Conservation (phyloP, 2,113 vertebrate genomes). For the Perca fluviatilis region DNA sequence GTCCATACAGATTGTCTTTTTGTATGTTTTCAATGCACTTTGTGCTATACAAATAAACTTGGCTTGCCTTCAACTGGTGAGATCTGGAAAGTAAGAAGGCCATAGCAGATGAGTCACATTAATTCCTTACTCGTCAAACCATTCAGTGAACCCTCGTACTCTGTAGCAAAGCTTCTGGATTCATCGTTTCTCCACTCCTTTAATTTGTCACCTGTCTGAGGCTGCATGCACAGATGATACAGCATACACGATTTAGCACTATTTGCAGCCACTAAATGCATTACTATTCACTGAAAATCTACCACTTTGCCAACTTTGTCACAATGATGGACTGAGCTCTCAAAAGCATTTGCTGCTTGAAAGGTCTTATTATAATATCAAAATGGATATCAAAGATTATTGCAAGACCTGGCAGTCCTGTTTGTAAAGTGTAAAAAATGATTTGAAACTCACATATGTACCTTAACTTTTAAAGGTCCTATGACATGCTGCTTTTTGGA, state of each 20-base stretch:
- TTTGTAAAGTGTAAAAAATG: background rate
- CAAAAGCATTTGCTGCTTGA: background rate
- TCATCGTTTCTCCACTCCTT: background rate
- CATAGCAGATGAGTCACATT: background rate
- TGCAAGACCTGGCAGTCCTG: background rate
- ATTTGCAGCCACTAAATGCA: background rate
- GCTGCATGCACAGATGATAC: background rate
- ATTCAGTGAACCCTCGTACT: background rate
- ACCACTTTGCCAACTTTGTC: no score
- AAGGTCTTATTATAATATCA: background rate
- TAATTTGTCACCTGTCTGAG: background rate
- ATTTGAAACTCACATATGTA: no score
- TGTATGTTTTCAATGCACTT: no score
- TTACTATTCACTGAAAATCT: background rate
- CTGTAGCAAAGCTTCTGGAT: background rate
- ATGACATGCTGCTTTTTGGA: no score
- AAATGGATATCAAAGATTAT: no score
- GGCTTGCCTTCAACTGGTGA: background rate
- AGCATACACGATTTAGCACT: background rate
- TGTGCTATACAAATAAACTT: background rate
- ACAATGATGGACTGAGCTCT: background rate
- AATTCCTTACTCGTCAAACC: background rate
- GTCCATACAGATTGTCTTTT: no score
- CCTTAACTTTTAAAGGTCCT: background rate
- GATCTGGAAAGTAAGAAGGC: background rate